These are phyloP conservation scores for Zhuqinia jingwanae DNA, from an alignment of 2,888 invertebrate genomes.

Conservation along the genomic window DNA sequence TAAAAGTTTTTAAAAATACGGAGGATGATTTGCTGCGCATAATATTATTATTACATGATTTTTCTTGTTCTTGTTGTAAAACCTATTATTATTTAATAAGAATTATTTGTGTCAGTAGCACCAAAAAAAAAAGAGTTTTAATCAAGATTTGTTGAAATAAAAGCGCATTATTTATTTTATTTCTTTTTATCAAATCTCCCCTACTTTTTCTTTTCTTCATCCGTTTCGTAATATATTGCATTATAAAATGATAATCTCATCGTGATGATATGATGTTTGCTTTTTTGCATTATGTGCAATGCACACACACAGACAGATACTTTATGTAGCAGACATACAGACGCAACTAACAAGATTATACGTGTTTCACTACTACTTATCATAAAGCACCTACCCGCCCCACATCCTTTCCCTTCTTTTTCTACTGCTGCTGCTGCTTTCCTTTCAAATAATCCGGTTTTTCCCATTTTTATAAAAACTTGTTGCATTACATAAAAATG, in stretches of 20 bases:
- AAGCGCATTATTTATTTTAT: no score
- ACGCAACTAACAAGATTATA: conserved; percentile 34
- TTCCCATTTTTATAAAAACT: conserved; percentile 34
- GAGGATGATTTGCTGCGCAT: no score
- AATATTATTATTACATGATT: no score
- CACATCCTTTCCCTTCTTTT: conserved; percentile 59
- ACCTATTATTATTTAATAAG: no score
- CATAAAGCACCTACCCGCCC: conserved; percentile 51
- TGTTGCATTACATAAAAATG: conserved; percentile 33
- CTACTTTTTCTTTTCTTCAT: not conserved
- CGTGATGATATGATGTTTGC: no score
- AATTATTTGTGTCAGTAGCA: conserved; percentile 40
- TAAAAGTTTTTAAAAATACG: no score
- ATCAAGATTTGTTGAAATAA: no score
- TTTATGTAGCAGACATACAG: no score
- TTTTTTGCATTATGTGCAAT: not conserved
- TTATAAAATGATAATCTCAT: conserved; percentile 29
- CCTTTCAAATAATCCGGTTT: conserved; percentile 58
- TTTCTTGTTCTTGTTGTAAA: no score
- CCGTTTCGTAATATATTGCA: conserved; percentile 23
- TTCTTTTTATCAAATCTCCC: no score
- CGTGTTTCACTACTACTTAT: conserved; percentile 16
- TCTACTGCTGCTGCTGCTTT: conserved; percentile 17
- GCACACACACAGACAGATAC: no score
- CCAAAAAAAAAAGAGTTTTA: no score